A percentile compares a stretch with the other conserved stretches of the same genome.
Evolutionary conservation across 2,888 invertebrate genomes (phyloP).

Genomic region (Creontiades dilutus): DNA sequence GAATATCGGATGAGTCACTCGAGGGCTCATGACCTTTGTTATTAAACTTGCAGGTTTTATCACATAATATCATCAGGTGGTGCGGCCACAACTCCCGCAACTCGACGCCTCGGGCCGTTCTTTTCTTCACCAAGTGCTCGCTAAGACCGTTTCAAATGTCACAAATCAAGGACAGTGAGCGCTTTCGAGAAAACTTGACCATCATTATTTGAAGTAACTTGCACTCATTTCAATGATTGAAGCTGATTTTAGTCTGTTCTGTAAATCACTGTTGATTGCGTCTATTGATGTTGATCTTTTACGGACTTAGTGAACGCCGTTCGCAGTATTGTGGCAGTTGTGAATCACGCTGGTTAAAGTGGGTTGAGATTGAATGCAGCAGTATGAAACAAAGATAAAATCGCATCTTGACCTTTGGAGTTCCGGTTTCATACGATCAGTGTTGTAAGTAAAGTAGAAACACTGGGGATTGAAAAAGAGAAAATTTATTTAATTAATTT

Average conservation of each 20-base stretch:
- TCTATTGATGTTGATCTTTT: neutral
- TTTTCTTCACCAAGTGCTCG: neutral
- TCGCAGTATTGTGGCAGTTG: neutral
- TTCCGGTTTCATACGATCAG: neutral
- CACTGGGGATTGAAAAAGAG: neutral
- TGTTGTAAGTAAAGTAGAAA: neutral
- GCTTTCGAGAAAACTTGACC: neutral
- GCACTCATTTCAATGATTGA: no score
- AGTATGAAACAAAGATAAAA: neutral
- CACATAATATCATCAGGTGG: constrained; percentile 2
- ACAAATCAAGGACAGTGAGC: neutral
- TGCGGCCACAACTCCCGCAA: neutral
- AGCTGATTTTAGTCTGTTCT: neutral
- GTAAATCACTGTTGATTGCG: constrained; percentile 5
- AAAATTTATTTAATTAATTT: neutral
- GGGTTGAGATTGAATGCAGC: neutral
- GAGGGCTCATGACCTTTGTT: constrained; percentile 27
- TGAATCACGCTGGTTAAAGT: neutral
- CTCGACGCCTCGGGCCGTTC: neutral
- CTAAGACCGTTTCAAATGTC: neutral
- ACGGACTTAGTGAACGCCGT: neutral
- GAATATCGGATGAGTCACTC: neutral
- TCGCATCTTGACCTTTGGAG: neutral
- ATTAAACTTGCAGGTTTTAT: neutral
- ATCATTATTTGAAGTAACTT: no score